Percentiles rank a stretch among this genome's conserved stretches.
Conservation (phyloP, 2,113 vertebrate species). For the Scytalopus superciliaris region DNA sequence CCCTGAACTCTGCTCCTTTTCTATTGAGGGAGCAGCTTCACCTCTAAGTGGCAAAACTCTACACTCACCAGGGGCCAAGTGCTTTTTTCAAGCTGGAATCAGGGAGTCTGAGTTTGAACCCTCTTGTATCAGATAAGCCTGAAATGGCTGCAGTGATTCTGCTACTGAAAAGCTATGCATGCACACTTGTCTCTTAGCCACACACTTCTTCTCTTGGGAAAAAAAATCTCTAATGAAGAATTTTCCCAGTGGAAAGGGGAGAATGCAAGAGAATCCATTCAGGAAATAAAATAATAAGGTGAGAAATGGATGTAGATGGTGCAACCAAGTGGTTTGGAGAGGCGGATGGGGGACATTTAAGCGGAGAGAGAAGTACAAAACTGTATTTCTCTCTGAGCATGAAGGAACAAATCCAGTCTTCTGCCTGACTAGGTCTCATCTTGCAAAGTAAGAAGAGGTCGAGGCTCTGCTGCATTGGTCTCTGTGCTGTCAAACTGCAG, state of each 20-base stretch:
- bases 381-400: neutral
- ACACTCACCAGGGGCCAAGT: rapidly evolving
- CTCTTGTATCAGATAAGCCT: rapidly evolving
- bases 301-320: neutral
- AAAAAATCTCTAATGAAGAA: neutral
- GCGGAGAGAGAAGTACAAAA: neutral
- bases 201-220: neutral
- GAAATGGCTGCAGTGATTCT: neutral
- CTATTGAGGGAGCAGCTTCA: neutral
- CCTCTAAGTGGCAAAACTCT: neutral
- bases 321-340: neutral
- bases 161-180: neutral
- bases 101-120: neutral
- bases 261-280: neutral
- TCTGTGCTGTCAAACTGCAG: neutral
- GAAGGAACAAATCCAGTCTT: neutral
- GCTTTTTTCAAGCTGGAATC: neutral
- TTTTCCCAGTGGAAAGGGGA: neutral
- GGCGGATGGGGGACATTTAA: neutral
- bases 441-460: neutral
- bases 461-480: neutral
- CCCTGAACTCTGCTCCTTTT: neutral
- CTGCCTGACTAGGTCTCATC: neutral
- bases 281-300: neutral
- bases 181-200: neutral